Evolutionary conservation across 2,113 vertebrate species (phyloP).

Genomic region (Galemys pyrenaicus): DNA sequence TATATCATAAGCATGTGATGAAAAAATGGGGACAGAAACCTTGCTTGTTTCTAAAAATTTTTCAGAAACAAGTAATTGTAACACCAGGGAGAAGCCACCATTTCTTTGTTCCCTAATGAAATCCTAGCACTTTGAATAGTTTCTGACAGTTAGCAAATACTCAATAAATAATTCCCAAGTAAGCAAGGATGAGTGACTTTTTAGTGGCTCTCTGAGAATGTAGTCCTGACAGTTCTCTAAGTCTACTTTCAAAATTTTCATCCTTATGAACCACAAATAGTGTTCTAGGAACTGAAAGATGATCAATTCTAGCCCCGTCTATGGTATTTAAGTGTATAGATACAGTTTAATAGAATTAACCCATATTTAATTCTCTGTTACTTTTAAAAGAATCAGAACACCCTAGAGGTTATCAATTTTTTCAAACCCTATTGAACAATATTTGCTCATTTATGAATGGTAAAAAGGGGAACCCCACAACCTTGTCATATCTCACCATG

Average conservation of each 20-base stretch:
- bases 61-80: not conserved
- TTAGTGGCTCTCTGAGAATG: not conserved
- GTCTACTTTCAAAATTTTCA: not conserved
- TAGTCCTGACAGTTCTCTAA: not conserved
- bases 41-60: not conserved
- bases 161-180: not conserved
- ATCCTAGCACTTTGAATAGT: not conserved
- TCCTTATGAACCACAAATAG: not conserved
- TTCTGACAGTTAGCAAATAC: constrained; percentile 27
- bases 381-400: constrained; percentile 42
- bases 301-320: not conserved
- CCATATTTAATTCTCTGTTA: constrained; percentile 26
- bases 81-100: not conserved
- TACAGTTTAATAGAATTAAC: not conserved
- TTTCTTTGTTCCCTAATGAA: not conserved
- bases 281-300: not conserved
- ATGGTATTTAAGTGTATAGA: not conserved
- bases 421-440: not conserved
- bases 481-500: not conserved
- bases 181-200: not conserved
- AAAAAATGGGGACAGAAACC: not conserved
- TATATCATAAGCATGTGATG: not conserved
- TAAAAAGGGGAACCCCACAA: not conserved
- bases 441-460: not conserved
- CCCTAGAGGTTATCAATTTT: not conserved